Evolutionary conservation across 2,113 vertebrate species (phyloP).

Genomic region (Xenopus borealis): DNA sequence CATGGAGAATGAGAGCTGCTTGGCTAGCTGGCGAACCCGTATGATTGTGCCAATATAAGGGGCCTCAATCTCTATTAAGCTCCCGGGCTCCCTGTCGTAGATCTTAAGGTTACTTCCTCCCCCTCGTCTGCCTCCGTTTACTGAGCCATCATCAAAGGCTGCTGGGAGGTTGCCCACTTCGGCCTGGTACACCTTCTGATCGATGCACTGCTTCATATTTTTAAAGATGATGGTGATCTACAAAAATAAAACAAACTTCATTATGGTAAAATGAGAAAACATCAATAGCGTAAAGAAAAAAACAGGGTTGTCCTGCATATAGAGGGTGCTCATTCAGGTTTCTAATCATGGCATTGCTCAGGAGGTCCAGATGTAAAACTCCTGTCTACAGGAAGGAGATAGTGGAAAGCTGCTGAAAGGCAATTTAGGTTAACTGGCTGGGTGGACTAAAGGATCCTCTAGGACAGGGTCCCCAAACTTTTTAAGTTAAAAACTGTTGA

Average conservation of each 20-base stretch:
- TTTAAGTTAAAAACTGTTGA: too few relatives aligned
- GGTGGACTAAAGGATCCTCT: too few relatives aligned
- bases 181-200: conserved; percentile 88
- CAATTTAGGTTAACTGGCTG: too few relatives aligned
- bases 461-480: too few relatives aligned
- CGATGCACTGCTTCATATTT: conserved; percentile 83
- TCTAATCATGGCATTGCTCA: too few relatives aligned
- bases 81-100: conserved; percentile 59
- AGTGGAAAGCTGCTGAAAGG: too few relatives aligned
- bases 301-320: too few relatives aligned
- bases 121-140: conserved; percentile 67
- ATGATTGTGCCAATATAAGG: conserved; percentile 82
- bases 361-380: too few relatives aligned
- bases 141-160: conserved; percentile 83
- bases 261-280: background rate
- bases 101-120: conserved; percentile 72
- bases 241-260: background rate
- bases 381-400: too few relatives aligned
- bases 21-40: conserved; percentile 79
- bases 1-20: conserved; percentile 80
- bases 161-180: conserved; percentile 82
- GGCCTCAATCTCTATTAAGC: conserved; percentile 79
- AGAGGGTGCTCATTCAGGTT: too few relatives aligned
- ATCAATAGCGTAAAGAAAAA: too few relatives aligned
- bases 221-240: conserved; percentile 94